Base-by-base conservation (phyloP, 2,113 vertebrate species). In the Greenwoodochromis staneri region DNA sequence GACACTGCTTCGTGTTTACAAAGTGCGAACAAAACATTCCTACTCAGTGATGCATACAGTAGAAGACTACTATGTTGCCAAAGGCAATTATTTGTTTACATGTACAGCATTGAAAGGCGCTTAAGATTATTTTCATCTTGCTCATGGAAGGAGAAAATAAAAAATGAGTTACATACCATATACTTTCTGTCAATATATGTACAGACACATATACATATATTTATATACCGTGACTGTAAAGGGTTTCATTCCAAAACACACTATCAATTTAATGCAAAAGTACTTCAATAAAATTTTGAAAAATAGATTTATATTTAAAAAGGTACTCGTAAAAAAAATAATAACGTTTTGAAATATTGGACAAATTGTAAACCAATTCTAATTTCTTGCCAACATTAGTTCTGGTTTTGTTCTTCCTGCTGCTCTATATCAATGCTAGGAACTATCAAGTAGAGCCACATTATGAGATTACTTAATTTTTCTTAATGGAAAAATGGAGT, bases 31-130 rank as follows among this genome's bases (percentile, higher is more conserved):
- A 87, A 91, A 92, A 94, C 96, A 96, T 94, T 95, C 94, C 94
- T 95, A 95, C 93, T 95, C 94, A 89, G 91, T 94, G 95, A 94
- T 95, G 93, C 90, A 94, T 96, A 96, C 94, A 88, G 87, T 96
- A 96, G 97, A 97, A 93, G 95, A 96, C 91, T 96, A 90, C 94
- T 90, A 96, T 95, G 96, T 96, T 96, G 96, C 97, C 97, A 96
- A 96, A 93, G 96, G 97, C 97, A 97, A 96, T 91, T 95, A 95
- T 97, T 97, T 97, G 96, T 97, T 97, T 97, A 96, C 96, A 96
- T 94, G 96, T 92, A 96, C 96, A 97, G 95, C 96, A 96, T 96
- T 96, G 93, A 97, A 98, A 98, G 97, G 97, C 96, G 95, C 97
- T 98, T 97, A 96, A 94, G 95, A 97, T 97, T 89, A 96, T 96